These are phyloP conservation scores for Tyria jacobaeae DNA, from an alignment of 2,888 invertebrate species.

Conservation along the genomic window DNA sequence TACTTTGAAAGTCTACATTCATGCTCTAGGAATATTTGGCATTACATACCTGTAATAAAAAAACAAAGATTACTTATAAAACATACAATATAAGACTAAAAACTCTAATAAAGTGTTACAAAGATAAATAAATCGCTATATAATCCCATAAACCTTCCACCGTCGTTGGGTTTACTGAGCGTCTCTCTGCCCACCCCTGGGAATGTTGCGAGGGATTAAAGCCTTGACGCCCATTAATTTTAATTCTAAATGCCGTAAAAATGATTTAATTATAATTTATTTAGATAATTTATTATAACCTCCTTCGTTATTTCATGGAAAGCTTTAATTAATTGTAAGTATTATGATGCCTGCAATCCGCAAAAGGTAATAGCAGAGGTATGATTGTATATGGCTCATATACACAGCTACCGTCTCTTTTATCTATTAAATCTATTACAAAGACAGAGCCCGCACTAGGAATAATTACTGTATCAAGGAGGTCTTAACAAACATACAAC, in stretches of 20 bases:
- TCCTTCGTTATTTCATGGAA: conserved; percentile 7
- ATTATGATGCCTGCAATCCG: not conserved
- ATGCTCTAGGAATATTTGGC: not conserved
- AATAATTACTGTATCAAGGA: too few species aligned
- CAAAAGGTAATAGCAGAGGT: not conserved
- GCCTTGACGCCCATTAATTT: conserved; percentile 23
- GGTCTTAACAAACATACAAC: too few species aligned
- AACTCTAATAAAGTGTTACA: conserved; percentile 7
- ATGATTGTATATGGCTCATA: not conserved
- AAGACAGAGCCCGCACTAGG: too few species aligned
- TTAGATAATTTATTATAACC: conserved; percentile 17
- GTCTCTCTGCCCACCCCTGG: conserved; percentile 22
- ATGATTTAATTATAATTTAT: conserved; percentile 27
- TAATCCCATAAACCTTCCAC: conserved; percentile 24
- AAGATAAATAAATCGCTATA: conserved; percentile 19
- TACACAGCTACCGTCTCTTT: too few species aligned
- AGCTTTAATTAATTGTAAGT: conserved; percentile 5
- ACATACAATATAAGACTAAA: not conserved
- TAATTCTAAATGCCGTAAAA: conserved; percentile 23
- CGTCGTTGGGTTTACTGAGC: conserved; percentile 22
- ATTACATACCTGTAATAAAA: conserved; percentile 40
- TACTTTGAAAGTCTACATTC: too few species aligned
- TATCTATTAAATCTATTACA: too few species aligned
- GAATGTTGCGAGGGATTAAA: conserved; percentile 23
- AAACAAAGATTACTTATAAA: conserved; percentile 6